These are phyloP conservation scores for Triplophysa siluroides DNA, from an alignment of 2,113 vertebrate species.

Conservation along the genomic window DNA sequence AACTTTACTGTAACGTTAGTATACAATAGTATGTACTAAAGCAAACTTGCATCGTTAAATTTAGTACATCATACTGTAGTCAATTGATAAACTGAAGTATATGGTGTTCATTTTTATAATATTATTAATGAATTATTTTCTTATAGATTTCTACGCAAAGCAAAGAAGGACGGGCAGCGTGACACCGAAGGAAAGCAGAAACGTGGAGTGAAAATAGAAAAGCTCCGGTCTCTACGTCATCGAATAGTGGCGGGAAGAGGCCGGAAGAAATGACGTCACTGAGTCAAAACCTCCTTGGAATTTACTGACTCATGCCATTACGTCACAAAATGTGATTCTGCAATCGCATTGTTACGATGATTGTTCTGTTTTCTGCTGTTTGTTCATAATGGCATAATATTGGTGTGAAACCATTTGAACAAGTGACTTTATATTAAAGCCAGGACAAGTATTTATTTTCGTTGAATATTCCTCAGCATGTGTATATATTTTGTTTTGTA, in stretches of 20 bases:
- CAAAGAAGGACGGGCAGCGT: slow-evolving; percentile 76
- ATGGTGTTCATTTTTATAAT: not conserved
- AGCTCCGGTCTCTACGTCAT: slow-evolving; percentile 63
- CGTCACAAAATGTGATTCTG: not conserved
- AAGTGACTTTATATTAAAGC: slow-evolving; percentile 85
- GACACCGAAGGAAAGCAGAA: slow-evolving; percentile 63
- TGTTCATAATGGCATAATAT: not conserved
- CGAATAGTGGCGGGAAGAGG: slow-evolving; percentile 72
- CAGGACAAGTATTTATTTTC: slow-evolving; percentile 15
- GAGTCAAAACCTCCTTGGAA: not conserved
- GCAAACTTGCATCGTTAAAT: too few species aligned
- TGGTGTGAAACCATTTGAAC: slow-evolving; percentile 84
- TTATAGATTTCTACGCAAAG: slow-evolving; percentile 84
- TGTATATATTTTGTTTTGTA: slow-evolving; percentile 85
- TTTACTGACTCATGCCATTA: not conserved
- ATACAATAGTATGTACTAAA: too few species aligned
- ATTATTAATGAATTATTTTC: not conserved
- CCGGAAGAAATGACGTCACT: slow-evolving; percentile 58
- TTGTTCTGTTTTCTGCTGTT: not conserved
- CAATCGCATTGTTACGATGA: not conserved
- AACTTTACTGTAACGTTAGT: too few species aligned
- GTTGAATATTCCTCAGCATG: slow-evolving; percentile 62
- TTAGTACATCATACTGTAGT: too few species aligned
- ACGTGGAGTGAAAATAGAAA: not conserved
- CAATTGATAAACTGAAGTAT: not conserved